Conservation (phyloP, 2,888 invertebrate species). For the Thumatha senex region DNA sequence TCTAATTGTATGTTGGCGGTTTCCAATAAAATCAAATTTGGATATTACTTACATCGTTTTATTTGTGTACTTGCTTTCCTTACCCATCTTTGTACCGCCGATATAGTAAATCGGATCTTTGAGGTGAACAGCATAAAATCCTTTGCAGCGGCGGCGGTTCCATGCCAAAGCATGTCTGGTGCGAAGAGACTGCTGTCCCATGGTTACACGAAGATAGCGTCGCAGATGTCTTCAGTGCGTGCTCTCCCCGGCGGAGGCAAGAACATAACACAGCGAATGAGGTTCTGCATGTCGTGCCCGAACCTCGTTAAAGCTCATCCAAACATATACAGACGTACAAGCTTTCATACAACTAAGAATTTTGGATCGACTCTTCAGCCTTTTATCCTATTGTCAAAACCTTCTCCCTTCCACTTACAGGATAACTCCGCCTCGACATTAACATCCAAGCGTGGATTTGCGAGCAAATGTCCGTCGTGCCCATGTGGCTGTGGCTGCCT, state of each 20-base stretch:
- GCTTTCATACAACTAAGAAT: constrained; percentile 33
- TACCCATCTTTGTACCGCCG: neutral
- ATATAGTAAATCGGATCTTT: constrained; percentile 32
- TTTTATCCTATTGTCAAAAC: too few species aligned
- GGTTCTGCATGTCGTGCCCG: constrained; percentile 56
- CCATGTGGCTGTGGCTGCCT: constrained; percentile 49
- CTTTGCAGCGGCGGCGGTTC: constrained; percentile 66
- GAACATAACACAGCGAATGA: constrained; percentile 21
- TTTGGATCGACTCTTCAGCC: constrained; percentile 7
- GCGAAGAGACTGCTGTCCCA: constrained; percentile 38
- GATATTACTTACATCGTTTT: constrained; percentile 8
- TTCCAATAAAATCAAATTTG: constrained; percentile 25
- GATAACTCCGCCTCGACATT: neutral
- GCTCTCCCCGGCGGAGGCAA: constrained; percentile 24
- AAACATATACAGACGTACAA: constrained; percentile 29
- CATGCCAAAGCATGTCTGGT: constrained; percentile 49
- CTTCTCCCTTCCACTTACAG: too few species aligned
- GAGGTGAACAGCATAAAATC: constrained; percentile 65
- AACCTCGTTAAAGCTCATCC: constrained; percentile 31
- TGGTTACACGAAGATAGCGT: constrained; percentile 41
- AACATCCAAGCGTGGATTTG: neutral
- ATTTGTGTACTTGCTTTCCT: constrained; percentile 18
- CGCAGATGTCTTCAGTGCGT: constrained; percentile 34
- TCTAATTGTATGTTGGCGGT: constrained; percentile 4
- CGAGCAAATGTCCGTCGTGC: constrained; percentile 39